Percentiles rank a stretch among this genome's conserved stretches.
Evolutionary conservation across 1,140 invertebrate species (phyloP).

Genomic region (Cydia splendana): DNA sequence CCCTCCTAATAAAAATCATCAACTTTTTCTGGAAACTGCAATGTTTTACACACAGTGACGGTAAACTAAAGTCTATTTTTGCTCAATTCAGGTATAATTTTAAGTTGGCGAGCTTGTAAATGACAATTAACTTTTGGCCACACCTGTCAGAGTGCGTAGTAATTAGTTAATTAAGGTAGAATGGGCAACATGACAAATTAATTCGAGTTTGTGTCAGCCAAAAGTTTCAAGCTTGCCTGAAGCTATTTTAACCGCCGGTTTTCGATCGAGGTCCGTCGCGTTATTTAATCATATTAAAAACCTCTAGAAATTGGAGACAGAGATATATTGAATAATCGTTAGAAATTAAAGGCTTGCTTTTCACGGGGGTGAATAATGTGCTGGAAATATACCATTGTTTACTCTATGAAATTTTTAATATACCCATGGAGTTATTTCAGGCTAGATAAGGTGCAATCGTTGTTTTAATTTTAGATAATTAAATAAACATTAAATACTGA

Average conservation of each 20-base stretch:
- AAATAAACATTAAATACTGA: too few relatives aligned
- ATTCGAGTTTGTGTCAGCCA: neutral
- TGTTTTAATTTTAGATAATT: too few relatives aligned
- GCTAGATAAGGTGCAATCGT: too few relatives aligned
- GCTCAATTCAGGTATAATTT: neutral
- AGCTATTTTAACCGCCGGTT: neutral
- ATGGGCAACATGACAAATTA: neutral
- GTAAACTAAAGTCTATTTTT: neutral
- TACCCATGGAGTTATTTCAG: too few relatives aligned
- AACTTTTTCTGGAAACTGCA: neutral
- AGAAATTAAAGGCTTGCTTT: too few relatives aligned
- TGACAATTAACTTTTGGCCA: conserved; percentile 5
- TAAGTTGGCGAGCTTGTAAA: neutral
- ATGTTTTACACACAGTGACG: neutral
- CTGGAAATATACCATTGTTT: too few relatives aligned
- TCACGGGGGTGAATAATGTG: too few relatives aligned
- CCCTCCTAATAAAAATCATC: neutral
- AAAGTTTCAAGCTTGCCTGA: neutral
- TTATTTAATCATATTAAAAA: neutral
- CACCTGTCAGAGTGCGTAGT: conserved; percentile 13
- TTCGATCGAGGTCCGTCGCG: neutral
- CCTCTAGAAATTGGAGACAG: too few relatives aligned
- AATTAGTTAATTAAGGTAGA: conserved; percentile 19
- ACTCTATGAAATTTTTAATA: too few relatives aligned
- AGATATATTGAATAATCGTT: too few relatives aligned